Evolutionary conservation across 2,797 vertebrate genomes (phyloP).

Genomic region (Manis javanica): DNA sequence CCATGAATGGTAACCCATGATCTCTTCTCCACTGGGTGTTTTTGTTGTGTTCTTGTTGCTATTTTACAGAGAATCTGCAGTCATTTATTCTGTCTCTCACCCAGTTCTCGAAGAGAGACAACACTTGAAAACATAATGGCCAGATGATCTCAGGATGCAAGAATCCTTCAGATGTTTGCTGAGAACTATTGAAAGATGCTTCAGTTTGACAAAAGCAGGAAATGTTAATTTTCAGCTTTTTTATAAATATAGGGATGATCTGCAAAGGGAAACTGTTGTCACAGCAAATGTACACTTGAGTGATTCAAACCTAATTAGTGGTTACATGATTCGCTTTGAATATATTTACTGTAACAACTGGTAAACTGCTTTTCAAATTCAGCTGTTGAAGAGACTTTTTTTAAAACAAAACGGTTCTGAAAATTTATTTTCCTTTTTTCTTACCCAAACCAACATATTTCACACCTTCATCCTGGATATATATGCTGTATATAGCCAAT

Average conservation of each 20-base stretch:
- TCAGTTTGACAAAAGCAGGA: constrained; percentile 79
- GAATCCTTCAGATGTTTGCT: constrained; percentile 81
- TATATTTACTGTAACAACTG: constrained; percentile 79
- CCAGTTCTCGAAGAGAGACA: constrained; percentile 69
- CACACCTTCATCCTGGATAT: background rate
- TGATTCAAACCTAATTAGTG: constrained; percentile 75
- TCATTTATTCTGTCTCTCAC: constrained; percentile 69
- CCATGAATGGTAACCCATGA: constrained; percentile 62
- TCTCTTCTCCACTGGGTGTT: constrained; percentile 51
- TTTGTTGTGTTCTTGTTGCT: constrained; percentile 69
- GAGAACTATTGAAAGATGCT: constrained; percentile 75
- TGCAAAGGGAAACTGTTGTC: constrained; percentile 76
- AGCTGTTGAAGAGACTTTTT: constrained; percentile 62
- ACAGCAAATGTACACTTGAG: constrained; percentile 76
- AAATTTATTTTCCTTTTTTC: constrained; percentile 52
- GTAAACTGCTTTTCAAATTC: constrained; percentile 77
- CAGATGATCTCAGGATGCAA: constrained; percentile 77
- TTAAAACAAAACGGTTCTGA: constrained; percentile 50
- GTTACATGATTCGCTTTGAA: constrained; percentile 76
- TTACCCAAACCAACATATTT: background rate
- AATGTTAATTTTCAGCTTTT: constrained; percentile 81
- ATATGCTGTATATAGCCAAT: background rate
- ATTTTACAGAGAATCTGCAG: constrained; percentile 68
- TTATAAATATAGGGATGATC: constrained; percentile 77
- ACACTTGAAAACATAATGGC: constrained; percentile 73